A percentile compares a stretch with the other conserved stretches of the same genome.
Conservation (phyloP, 2,797 vertebrate species). For the Gouania willdenowi region DNA sequence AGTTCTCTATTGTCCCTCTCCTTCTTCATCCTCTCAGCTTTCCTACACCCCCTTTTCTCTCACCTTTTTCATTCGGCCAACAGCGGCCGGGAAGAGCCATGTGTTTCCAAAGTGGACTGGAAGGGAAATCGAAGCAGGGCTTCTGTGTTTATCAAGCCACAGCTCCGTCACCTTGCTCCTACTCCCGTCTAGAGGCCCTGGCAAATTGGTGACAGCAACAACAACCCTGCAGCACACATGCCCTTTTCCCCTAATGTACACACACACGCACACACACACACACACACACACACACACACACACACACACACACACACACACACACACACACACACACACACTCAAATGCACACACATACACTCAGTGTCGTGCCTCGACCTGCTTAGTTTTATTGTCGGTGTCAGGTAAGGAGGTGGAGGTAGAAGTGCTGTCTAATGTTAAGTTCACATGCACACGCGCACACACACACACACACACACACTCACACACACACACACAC, state of each 20-base stretch:
- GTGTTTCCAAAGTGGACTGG: constrained; percentile 82
- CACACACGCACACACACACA: too few relatives aligned
- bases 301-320: background rate
- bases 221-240: constrained; percentile 63
- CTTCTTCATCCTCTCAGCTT: constrained; percentile 4
- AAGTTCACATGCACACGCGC: constrained; percentile 44
- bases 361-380: constrained; percentile 61
- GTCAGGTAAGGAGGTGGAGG: constrained; percentile 78
- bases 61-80: constrained; percentile 37
- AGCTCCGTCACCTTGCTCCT: constrained; percentile 80
- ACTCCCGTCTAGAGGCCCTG: constrained; percentile 64
- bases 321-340: constrained; percentile 33
- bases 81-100: constrained; percentile 73
- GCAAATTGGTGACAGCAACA: constrained; percentile 76
- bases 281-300: constrained; percentile 12
- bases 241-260: constrained; percentile 11
- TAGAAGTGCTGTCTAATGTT: constrained; percentile 74
- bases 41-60: constrained; percentile 1
- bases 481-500: constrained; percentile 36
- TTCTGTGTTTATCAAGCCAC: constrained; percentile 85
- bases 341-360: constrained; percentile 25
- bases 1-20: constrained; percentile 34
- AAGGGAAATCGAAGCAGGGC: constrained; percentile 77
- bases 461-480: constrained; percentile 27
- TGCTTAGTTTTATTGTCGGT: constrained; percentile 83